Percentiles rank a stretch among this genome's conserved stretches.
phyloP scores from a whole-genome alignment of 2,113 vertebrate species.

The Apeltes quadracus region DNA sequence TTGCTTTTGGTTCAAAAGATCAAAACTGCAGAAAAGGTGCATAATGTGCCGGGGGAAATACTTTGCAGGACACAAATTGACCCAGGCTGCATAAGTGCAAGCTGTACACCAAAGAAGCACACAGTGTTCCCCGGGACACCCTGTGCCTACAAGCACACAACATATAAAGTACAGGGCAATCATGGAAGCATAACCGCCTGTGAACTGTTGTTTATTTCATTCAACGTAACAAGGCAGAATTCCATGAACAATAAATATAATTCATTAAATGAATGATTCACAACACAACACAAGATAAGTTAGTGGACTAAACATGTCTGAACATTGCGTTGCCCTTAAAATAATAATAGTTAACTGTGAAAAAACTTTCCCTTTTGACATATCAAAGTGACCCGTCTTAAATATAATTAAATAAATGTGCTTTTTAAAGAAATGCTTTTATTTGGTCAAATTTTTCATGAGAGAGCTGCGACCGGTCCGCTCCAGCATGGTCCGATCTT shows the following conservation, averaged over 20 bases:
- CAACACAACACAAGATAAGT: conserved; percentile 53
- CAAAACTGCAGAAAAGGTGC: conserved; percentile 8
- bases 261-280: conserved; percentile 71
- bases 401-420: conserved; percentile 64
- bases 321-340: conserved; percentile 55
- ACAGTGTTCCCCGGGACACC: not conserved
- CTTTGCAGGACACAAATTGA: not conserved
- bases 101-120: not conserved
- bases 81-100: not conserved
- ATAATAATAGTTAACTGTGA: conserved; percentile 48
- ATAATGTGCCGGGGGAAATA: not conserved
- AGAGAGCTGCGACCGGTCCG: conserved; percentile 35
- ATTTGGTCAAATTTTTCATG: conserved; percentile 54
- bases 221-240: conserved; percentile 55
- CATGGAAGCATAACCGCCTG: conserved; percentile 7
- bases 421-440: conserved; percentile 37
- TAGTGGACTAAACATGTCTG: conserved; percentile 40
- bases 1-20: not conserved
- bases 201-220: conserved; percentile 63
- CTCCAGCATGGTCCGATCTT: conserved; percentile 33
- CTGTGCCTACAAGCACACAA: not conserved
- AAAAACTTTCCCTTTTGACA: conserved; percentile 65
- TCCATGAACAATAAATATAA: conserved; percentile 78
- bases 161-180: conserved; percentile 25
- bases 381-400: conserved; percentile 63